Evolutionary conservation across 1,140 invertebrate genomes (phyloP).

Genomic region (Heliconius congener): DNA sequence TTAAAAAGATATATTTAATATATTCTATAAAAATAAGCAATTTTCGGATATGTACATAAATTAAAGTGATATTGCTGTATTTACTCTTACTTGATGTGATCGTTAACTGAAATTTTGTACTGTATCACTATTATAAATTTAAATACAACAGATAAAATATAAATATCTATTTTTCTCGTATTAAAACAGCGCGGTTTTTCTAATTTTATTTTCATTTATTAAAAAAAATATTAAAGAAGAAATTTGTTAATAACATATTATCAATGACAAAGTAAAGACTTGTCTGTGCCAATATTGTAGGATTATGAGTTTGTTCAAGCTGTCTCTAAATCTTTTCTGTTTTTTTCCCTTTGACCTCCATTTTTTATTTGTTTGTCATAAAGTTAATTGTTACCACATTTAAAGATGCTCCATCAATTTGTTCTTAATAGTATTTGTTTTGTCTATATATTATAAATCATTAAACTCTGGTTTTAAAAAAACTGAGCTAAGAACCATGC

Average conservation of each 20-base stretch:
- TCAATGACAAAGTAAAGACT: conserved; percentile 26
- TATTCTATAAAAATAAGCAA: conserved; percentile 71
- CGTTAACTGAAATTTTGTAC: conserved; percentile 59
- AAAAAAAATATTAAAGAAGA: not conserved
- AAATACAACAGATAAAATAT: conserved; percentile 1
- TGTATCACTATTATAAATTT: conserved; percentile 31
- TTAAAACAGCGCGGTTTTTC: conserved; percentile 37
- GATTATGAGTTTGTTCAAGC: conserved; percentile 16
- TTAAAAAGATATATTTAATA: conserved; percentile 63
- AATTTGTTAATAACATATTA: not conserved
- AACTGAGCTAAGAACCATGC: too few relatives aligned
- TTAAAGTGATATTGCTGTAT: conserved; percentile 59
- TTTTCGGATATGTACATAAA: conserved; percentile 73
- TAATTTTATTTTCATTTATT: conserved; percentile 16
- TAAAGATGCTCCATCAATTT: not conserved
- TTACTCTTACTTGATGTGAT: conserved; percentile 77
- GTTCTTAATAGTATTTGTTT: not conserved
- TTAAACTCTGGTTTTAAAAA: not conserved
- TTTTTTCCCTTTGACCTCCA: not conserved
- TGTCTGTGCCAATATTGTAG: conserved; percentile 37
- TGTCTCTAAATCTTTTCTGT: not conserved
- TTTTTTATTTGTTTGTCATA: not conserved
- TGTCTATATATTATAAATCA: not conserved
- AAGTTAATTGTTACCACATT: not conserved
- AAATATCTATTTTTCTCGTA: conserved; percentile 26